Percentiles rank a stretch among this genome's conserved stretches.
Conservation (phyloP, 2,797 vertebrate species). For the Rallus crepitans region DNA sequence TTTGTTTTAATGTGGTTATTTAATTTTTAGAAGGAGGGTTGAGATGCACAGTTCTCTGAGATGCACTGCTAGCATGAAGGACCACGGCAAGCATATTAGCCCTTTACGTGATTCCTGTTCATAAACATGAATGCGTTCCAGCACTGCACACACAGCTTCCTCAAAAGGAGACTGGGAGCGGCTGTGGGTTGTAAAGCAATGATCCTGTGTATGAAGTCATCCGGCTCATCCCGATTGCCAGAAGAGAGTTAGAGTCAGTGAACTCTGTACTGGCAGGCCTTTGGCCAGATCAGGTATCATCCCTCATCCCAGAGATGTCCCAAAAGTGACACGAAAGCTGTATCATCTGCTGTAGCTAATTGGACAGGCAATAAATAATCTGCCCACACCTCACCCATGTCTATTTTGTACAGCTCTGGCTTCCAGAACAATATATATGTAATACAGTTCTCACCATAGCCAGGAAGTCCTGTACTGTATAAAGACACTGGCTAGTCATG, state of each 20-base stretch:
- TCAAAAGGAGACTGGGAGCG: background rate
- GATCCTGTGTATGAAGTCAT: background rate
- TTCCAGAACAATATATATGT: background rate
- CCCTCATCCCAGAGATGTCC: background rate
- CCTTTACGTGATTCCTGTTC: background rate
- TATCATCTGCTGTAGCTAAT: background rate
- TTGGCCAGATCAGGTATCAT: background rate
- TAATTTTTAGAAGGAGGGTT: background rate
- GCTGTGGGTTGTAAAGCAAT: background rate
- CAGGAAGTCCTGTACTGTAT: background rate
- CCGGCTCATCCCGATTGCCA: background rate
- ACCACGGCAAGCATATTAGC: background rate
- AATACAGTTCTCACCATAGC: background rate
- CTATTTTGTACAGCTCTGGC: background rate
- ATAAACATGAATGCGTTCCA: background rate
- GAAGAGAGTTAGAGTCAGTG: accelerated
- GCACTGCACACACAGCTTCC: background rate
- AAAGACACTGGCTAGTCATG: background rate
- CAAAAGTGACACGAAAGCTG: background rate
- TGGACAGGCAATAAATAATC: background rate
- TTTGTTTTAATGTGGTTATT: background rate
- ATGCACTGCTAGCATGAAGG: background rate
- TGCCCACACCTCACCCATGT: background rate
- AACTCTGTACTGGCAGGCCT: background rate
- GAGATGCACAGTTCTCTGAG: background rate